phyloP scores from a whole-genome alignment of 2,888 invertebrate species.

The Lochmaea capreae region DNA sequence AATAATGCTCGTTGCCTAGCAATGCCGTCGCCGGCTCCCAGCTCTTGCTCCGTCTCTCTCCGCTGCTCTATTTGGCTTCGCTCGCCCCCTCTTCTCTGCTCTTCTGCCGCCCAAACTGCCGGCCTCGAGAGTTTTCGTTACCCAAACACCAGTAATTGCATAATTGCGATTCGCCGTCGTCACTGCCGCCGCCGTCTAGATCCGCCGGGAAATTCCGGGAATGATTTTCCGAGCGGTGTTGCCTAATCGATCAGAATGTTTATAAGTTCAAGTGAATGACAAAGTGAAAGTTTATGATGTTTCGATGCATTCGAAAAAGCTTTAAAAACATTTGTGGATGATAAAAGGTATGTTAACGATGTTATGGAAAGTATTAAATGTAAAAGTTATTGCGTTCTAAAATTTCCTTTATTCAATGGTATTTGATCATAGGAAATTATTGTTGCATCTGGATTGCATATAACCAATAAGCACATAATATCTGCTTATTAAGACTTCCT shows the following conservation, averaged over 20 bases:
- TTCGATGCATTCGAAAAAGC: not conserved
- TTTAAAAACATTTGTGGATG: not conserved
- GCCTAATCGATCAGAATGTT: slow-evolving; percentile 13
- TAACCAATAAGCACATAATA: too few relatives aligned
- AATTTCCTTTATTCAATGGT: too few relatives aligned
- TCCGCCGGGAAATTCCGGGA: slow-evolving; percentile 47
- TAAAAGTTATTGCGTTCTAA: too few relatives aligned
- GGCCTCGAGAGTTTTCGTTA: slow-evolving; percentile 55
- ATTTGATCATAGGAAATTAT: too few relatives aligned
- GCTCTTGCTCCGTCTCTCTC: slow-evolving; percentile 40
- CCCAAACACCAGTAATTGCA: slow-evolving; percentile 55
- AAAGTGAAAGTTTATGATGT: not conserved
- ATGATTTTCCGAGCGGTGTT: slow-evolving; percentile 19
- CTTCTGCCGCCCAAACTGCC: slow-evolving; percentile 25
- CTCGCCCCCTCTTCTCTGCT: slow-evolving; percentile 27
- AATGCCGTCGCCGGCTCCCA: slow-evolving; percentile 44
- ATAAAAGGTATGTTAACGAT: not conserved
- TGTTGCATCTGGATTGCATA: too few relatives aligned
- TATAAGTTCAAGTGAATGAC: not conserved
- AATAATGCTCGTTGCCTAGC: slow-evolving; percentile 31
- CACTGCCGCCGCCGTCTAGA: slow-evolving; percentile 42
- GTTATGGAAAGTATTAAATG: not conserved
- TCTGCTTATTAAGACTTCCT: too few relatives aligned
- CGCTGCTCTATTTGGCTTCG: slow-evolving; percentile 27
- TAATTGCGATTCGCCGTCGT: slow-evolving; percentile 46